phyloP scores from a whole-genome alignment of 2,888 invertebrate genomes.

The Dicroscelio sp. region DNA sequence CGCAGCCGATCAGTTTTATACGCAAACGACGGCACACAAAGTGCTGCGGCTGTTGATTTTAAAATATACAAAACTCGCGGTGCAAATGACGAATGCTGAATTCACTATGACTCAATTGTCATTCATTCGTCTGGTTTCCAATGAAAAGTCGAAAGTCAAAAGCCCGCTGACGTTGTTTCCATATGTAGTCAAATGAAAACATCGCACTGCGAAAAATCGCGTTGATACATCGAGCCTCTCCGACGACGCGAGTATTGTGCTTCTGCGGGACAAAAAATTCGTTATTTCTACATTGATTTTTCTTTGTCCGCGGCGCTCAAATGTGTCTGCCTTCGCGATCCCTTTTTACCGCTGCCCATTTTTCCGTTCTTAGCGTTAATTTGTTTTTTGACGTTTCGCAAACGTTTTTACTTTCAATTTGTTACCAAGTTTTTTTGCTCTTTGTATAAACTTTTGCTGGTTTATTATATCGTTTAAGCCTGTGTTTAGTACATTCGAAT shows the following conservation, averaged over 20 bases:
- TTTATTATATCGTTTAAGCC: background rate
- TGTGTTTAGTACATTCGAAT: no score
- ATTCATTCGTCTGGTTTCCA: slow-evolving; percentile 35
- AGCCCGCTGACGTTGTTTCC: slow-evolving; percentile 55
- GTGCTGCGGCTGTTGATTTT: slow-evolving; percentile 50
- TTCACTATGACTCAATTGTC: slow-evolving; percentile 40
- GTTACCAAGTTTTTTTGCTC: background rate
- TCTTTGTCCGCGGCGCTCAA: background rate
- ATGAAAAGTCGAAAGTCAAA: slow-evolving; percentile 55
- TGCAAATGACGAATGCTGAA: slow-evolving; percentile 48
- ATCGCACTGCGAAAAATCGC: slow-evolving; percentile 48
- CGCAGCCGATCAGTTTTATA: background rate
- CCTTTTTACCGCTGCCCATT: background rate
- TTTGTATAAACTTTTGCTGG: no score
- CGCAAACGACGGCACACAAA: background rate
- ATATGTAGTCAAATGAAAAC: slow-evolving; percentile 66
- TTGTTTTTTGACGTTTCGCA: background rate
- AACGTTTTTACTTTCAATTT: slow-evolving; percentile 12
- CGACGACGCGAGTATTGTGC: slow-evolving; percentile 34
- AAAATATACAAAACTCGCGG: slow-evolving; percentile 40
- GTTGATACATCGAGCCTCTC: slow-evolving; percentile 40
- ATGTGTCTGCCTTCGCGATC: slow-evolving; percentile 27
- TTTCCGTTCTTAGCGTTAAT: slow-evolving; percentile 24
- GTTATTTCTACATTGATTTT: slow-evolving; percentile 51
- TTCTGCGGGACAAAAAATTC: slow-evolving; percentile 38